Conservation (phyloP, 2,113 vertebrate genomes). For the Dendropsophus ebraccatus region DNA sequence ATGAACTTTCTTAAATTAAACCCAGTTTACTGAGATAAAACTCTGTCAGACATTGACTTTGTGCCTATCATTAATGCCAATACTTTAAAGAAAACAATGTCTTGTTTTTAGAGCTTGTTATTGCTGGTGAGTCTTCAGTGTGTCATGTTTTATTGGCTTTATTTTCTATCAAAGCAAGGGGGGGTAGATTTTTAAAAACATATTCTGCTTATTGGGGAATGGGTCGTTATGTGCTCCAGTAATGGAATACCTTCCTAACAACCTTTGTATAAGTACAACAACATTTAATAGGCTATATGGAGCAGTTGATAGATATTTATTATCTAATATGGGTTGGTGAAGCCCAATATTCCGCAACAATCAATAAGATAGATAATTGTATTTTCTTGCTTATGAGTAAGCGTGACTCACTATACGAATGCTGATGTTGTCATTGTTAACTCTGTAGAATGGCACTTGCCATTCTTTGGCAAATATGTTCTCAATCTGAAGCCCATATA, state of each 20-base stretch:
- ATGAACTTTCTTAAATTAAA: conserved; percentile 48
- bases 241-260: not conserved
- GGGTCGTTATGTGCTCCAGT: not conserved
- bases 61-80: conserved; percentile 34
- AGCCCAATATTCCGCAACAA: not conserved
- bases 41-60: conserved; percentile 29
- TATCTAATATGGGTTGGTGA: not conserved
- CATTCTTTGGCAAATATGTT: not conserved
- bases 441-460: not conserved
- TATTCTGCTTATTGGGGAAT: not conserved
- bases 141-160: not conserved
- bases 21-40: conserved; percentile 32
- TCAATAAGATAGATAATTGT: not conserved
- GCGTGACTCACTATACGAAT: not conserved
- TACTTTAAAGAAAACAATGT: conserved; percentile 13
- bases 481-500: not conserved
- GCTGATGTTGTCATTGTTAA: not conserved
- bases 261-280: not conserved
- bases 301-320: not conserved
- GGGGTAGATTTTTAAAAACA: not conserved
- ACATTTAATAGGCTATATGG: not conserved
- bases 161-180: not conserved
- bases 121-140: not conserved
- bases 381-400: not conserved
- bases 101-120: not conserved